A percentile compares a stretch with the other conserved stretches of the same genome.
Conservation (phyloP, 64 coral and sea anemone species). For the Astreopora myriophthalma region DNA sequence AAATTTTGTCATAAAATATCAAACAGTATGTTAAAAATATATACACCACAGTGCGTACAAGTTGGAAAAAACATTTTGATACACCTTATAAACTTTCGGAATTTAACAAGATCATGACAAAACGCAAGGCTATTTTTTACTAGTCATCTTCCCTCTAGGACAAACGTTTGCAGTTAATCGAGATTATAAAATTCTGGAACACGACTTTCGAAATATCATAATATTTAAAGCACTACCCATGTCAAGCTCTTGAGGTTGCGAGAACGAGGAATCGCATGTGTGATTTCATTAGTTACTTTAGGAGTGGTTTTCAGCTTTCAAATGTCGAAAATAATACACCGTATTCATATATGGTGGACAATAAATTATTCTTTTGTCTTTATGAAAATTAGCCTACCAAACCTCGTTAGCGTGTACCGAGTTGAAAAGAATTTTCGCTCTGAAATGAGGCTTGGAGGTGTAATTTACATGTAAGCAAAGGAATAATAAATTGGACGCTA, state of each 20-base stretch:
- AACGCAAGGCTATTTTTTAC: constrained; percentile 4
- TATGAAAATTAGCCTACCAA: no score
- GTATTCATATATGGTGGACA: no score
- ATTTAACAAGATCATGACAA: constrained; percentile 6
- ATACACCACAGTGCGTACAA: constrained; percentile 34
- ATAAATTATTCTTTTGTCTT: no score
- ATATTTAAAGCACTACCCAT: not conserved
- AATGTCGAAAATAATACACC: no score
- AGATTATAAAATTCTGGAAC: constrained; percentile 10
- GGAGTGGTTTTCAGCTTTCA: not conserved
- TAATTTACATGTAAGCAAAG: no score
- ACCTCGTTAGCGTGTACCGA: no score
- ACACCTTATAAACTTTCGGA: constrained; percentile 15
- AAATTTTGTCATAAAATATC: constrained; percentile 58
- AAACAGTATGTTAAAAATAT: constrained; percentile 55
- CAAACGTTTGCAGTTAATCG: not conserved
- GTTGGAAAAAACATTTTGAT: constrained; percentile 7
- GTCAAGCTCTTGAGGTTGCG: not conserved
- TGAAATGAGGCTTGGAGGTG: no score
- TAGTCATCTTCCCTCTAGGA: not conserved
- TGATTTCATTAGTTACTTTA: not conserved
- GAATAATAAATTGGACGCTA: no score
- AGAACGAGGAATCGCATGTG: constrained; percentile 1
- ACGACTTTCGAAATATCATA: not conserved
- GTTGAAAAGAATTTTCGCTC: no score